Base-by-base conservation (phyloP, 2,797 vertebrate species). In the Tenualosa ilisha region DNA sequence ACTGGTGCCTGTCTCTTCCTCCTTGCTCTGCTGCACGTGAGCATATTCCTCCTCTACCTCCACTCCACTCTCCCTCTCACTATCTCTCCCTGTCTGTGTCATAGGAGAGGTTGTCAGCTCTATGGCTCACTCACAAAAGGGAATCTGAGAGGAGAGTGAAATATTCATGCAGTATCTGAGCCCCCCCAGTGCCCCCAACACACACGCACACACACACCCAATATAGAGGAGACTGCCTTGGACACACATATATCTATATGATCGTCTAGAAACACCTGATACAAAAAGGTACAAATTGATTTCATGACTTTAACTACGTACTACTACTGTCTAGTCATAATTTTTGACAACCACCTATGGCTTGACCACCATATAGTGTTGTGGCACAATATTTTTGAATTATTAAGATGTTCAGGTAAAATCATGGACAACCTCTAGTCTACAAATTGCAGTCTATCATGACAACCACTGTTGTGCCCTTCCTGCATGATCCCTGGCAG, bases 121-220 rank as follows among this genome's bases (percentile, higher is more conserved):
- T 88, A 90, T 85, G 87, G 88, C 24, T 65, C 54, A 89, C 90
- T 83, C 86, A 93, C 94, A 94, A 95, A 95, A 92, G 91, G 94
- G 83, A 95, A 95, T 61, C 63, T 90, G 94, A 96, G 93, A 93
- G 88, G 72, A 87, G 89, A 88, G 86, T 93, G 61, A 95, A 94
- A 93, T 93, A 94, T 95, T 96, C 86, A 95, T 95, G 94, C 91
- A 86, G 88, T 84, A 46, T 50, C 88, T 85, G 87, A 88, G 87
- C 75, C 91, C 89, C 91, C 81, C 81, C 87, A 8, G 86, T 91
- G 88, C 91, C 90, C 91, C 89, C 86, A 79, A 22, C 50, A 6
- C 43, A 50, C 83, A 31, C 8, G 43, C 37, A 65, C 86, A 81
- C 49, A 85, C 43, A 22, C 43, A 65, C 3, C 59, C 37, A 12